Base-by-base conservation (phyloP, 2,888 invertebrate species). In the Agrypnus murinus region DNA sequence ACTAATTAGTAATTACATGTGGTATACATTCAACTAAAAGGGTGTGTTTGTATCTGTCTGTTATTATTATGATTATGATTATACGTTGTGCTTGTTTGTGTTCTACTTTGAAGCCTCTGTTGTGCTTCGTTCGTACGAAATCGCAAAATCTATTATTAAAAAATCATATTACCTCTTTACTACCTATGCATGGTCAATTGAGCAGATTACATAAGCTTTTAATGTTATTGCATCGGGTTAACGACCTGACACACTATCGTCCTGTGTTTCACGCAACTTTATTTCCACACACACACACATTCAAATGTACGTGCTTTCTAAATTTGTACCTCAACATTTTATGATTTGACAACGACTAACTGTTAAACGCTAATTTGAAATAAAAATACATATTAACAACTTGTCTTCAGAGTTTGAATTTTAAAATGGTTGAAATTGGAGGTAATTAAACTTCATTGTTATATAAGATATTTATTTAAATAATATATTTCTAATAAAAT, bases 171-270 rank as follows among this genome's bases (percentile, higher is more conserved):
- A 57, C 65, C 57, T 32, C 40, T 15, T 8, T 14, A 65, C 55
- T 45, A 57, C 65, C 65, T 57, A 32, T 65, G 53, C 57, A 65
- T 45, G 65, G 53, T 65, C 57, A 65, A 65, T 55, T 55, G 57
- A 62, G 53, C 53, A 67, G 60, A 67, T 67, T 67, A 67, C 62
- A 62, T 67, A 67, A 67, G 67, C 62, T 60, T 62, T n/a, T 45
- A 55, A 62, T 48, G 50, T 62, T 69, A 55, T 63, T 69, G 46
- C 69, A 69, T 63, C 57, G 57, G 69, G 69, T 69, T 62, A 69
- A 69, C 63, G 69, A 69, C 69, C 69, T 58, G 63, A 69, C 69
- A 69, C 57, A 69, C 65, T 58, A 65, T 65, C 65, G 57, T 65
- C 65, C 57, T 32, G 58, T 65, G 65, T 19, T 46, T 45, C 55